Conservation (phyloP, 2,888 invertebrate species). For the Syrista parreyssii region DNA sequence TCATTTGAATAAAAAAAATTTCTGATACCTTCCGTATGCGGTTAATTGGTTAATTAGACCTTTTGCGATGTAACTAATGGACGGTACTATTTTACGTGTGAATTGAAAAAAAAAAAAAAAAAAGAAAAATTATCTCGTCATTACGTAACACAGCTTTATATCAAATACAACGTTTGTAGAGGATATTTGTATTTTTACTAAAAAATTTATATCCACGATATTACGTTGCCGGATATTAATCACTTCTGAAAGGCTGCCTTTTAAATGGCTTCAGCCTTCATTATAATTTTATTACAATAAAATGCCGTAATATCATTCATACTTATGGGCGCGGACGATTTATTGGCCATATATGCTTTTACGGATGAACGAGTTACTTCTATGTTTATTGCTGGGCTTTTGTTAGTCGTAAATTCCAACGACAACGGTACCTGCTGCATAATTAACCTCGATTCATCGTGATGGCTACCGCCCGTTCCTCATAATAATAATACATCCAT, state of each 20-base stretch:
- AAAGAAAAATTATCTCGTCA: not conserved
- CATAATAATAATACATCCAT: not conserved
- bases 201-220: not conserved
- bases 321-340: not conserved
- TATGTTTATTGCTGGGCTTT: constrained; percentile 30
- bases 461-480: not conserved
- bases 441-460: constrained; percentile 20
- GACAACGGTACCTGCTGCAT: constrained; percentile 18
- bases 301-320: not conserved
- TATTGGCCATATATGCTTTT: constrained; percentile 3
- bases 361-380: constrained; percentile 11
- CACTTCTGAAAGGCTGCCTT: not conserved
- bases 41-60: not conserved
- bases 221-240: not conserved
- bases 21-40: not conserved
- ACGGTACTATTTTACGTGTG: not conserved
- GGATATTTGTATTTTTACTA: not conserved
- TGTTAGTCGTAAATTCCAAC: constrained; percentile 28
- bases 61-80: not conserved
- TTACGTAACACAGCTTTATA: not conserved
- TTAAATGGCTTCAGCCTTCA: not conserved
- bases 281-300: not conserved
- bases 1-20: not conserved
- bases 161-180: not conserved
- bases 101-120: not conserved